A percentile compares a stretch with the other conserved stretches of the same genome.
Conservation (phyloP, 1,140 invertebrate species). For the Musca domestica region DNA sequence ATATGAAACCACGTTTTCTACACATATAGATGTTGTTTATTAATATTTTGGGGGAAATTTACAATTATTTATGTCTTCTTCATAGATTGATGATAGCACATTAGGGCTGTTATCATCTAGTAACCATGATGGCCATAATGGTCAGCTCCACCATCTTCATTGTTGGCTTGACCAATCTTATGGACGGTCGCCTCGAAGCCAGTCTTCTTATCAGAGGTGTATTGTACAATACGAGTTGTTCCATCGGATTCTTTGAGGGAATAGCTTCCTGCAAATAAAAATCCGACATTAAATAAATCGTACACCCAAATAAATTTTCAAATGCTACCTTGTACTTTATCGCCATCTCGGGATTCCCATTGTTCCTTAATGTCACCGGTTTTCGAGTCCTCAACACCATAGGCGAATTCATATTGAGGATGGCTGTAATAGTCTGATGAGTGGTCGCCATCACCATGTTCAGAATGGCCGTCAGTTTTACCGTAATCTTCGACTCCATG, state of each 20-base stretch:
- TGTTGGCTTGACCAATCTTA: slow-evolving; percentile 32
- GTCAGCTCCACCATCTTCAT: too few relatives aligned
- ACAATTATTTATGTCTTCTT: too few relatives aligned
- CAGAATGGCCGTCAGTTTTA: not conserved
- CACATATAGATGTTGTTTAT: too few relatives aligned
- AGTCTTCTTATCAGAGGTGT: slow-evolving; percentile 64
- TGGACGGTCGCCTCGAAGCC: slow-evolving; percentile 54
- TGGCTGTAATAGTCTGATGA: not conserved
- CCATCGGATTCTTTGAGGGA: slow-evolving; percentile 57
- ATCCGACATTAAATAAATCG: not conserved
- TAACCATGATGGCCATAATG: too few relatives aligned
- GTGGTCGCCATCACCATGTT: not conserved
- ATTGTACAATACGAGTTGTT: slow-evolving; percentile 58
- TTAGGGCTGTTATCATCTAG: too few relatives aligned
- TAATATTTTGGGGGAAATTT: too few relatives aligned
- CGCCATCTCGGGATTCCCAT: slow-evolving; percentile 12
- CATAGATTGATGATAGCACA: too few relatives aligned
- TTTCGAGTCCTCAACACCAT: slow-evolving; percentile 9
- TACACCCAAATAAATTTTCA: not conserved
- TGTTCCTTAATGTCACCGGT: slow-evolving; percentile 11
- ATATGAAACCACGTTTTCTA: too few relatives aligned
- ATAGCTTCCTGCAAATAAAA: slow-evolving; percentile 50
- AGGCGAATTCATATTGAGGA: slow-evolving; percentile 17
- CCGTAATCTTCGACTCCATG: too few relatives aligned
- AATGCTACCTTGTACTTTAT: not conserved